These are phyloP conservation scores for Cheiracanthium punctorium DNA, from an alignment of 2,888 invertebrate genomes.

Conservation along the genomic window DNA sequence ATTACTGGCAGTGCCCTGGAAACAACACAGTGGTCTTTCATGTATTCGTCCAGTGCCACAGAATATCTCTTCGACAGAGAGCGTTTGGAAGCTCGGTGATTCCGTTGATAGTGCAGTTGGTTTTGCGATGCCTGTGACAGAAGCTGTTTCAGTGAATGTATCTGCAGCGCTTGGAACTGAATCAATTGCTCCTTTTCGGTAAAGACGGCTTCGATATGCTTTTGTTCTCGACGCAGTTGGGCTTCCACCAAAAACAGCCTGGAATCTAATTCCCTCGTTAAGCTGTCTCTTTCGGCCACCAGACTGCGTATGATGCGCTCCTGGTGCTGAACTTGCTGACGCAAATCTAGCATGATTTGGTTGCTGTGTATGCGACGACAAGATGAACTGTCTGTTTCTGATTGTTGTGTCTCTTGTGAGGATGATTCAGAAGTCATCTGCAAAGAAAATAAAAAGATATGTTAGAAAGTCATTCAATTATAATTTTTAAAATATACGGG, in stretches of 20 bases:
- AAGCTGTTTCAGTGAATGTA: conserved; percentile 38
- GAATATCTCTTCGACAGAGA: conserved; percentile 33
- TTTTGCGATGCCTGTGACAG: conserved; percentile 33
- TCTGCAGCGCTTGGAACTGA: conserved; percentile 45
- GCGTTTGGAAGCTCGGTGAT: conserved; percentile 21
- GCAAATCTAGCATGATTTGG: conserved; percentile 53
- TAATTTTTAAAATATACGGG: too few relatives aligned
- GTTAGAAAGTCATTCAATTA: too few relatives aligned
- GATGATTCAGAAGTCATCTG: conserved; percentile 24
- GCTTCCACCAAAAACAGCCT: conserved; percentile 59
- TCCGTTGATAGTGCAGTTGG: conserved; percentile 16
- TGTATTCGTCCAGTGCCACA: conserved; percentile 52
- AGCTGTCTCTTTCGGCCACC: conserved; percentile 36
- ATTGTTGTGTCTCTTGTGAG: not conserved
- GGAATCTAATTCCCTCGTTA: conserved; percentile 51
- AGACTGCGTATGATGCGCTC: conserved; percentile 41
- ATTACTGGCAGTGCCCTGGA: conserved; percentile 59
- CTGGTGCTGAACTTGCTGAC: conserved; percentile 51
- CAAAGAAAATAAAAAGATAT: not conserved
- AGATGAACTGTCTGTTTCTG: not conserved
- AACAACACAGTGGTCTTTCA: conserved; percentile 45
- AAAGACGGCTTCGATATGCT: conserved; percentile 51
- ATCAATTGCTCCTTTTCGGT: conserved; percentile 56
- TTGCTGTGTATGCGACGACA: conserved; percentile 40
- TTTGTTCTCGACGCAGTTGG: conserved; percentile 54